These are phyloP conservation scores for Sebastes fasciatus DNA, from an alignment of 2,113 vertebrate genomes.

Conservation along the genomic window DNA sequence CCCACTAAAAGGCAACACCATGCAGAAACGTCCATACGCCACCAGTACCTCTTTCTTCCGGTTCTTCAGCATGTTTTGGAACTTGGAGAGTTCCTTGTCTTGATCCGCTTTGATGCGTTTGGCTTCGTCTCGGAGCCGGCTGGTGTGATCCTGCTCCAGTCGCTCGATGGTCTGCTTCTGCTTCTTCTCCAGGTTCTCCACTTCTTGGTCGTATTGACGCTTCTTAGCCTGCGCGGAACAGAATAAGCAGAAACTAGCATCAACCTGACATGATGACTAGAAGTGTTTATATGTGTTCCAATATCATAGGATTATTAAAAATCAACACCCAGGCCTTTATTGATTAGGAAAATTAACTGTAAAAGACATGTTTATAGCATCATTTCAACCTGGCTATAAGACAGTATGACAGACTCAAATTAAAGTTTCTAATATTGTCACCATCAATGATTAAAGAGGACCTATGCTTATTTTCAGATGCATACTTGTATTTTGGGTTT, in stretches of 20 bases:
- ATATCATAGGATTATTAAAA: background rate
- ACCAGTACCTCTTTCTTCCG: slow-evolving; percentile 95
- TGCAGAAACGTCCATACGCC: slow-evolving; percentile 30
- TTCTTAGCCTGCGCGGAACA: slow-evolving; percentile 87
- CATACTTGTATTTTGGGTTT: too few relatives aligned
- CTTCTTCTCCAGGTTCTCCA: slow-evolving; percentile 97
- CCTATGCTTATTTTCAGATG: too few relatives aligned
- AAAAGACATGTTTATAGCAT: background rate
- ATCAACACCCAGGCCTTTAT: background rate
- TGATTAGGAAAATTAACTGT: background rate
- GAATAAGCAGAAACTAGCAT: background rate
- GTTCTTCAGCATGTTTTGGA: slow-evolving; percentile 96
- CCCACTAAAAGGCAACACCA: background rate
- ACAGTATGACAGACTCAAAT: background rate
- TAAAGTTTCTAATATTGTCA: background rate
- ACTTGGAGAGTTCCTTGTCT: slow-evolving; percentile 97
- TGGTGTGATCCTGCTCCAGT: slow-evolving; percentile 97
- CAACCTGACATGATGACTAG: background rate
- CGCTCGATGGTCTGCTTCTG: slow-evolving; percentile 99
- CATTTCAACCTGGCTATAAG: background rate
- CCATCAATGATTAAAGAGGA: background rate
- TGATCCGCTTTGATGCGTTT: slow-evolving; percentile 98
- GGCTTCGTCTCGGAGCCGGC: slow-evolving; percentile 94
- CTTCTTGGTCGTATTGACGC: slow-evolving; percentile 96
- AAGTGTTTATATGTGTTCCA: background rate